Conservation (phyloP, 2,113 vertebrate genomes). For the Esox niger region DNA sequence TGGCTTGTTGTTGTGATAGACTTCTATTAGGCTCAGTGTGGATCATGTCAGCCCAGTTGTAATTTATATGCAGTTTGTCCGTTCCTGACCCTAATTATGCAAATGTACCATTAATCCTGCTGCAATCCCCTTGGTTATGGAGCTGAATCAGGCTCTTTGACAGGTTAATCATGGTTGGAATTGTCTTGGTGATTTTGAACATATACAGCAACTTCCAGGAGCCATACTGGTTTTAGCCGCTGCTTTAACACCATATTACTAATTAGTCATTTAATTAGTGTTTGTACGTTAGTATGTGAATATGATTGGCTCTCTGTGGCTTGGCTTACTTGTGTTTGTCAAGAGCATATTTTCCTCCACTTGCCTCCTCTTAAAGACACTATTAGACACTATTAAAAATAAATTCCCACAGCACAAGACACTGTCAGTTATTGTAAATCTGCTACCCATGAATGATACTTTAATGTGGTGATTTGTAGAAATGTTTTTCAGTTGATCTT, state of each 20-base stretch:
- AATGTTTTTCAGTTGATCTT: neutral
- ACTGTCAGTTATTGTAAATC: neutral
- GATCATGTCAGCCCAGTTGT: conserved; percentile 46
- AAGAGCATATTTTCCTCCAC: conserved; percentile 3
- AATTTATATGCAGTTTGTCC: conserved; percentile 56
- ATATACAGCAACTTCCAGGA: conserved; percentile 33
- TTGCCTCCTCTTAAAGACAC: no score
- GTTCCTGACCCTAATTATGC: conserved; percentile 71
- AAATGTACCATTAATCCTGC: conserved; percentile 70
- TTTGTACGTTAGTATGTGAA: conserved; percentile 15
- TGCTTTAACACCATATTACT: no score
- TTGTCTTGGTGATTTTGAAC: conserved; percentile 53
- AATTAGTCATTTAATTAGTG: conserved; percentile 45
- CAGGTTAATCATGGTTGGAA: conserved; percentile 73
- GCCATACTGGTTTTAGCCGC: conserved; percentile 34
- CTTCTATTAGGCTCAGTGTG: conserved; percentile 52
- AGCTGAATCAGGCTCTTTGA: conserved; percentile 62
- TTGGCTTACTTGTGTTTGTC: conserved; percentile 8
- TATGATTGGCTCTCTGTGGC: conserved; percentile 5
- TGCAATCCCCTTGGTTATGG: conserved; percentile 60
- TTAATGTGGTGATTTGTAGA: neutral
- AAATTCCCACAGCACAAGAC: neutral
- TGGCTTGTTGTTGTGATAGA: conserved; percentile 33
- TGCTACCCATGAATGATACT: neutral
- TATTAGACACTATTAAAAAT: neutral